phyloP scores from a whole-genome alignment of 2,113 vertebrate genomes.

The Butorides virescens region DNA sequence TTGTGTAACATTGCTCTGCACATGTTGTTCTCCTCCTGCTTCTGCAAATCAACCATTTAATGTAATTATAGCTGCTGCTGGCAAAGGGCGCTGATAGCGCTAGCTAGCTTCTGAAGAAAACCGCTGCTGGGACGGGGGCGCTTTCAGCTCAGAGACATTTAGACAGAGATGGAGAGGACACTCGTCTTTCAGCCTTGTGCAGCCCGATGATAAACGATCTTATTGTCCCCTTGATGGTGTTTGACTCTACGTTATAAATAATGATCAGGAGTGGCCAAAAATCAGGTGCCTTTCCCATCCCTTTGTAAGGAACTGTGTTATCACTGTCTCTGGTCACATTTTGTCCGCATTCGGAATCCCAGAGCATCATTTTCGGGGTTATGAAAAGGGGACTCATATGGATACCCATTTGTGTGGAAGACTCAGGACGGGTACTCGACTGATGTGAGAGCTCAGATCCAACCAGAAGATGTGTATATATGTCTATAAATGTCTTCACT shows the following conservation, averaged over 20 bases:
- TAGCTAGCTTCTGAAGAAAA: background rate
- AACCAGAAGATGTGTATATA: background rate
- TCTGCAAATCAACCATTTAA: conserved; percentile 32
- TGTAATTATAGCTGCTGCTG: conserved; percentile 33
- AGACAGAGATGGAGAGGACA: background rate
- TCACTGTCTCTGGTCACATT: background rate
- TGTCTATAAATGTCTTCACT: background rate
- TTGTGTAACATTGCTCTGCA: conserved; percentile 17
- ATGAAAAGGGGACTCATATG: background rate
- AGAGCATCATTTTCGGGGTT: background rate
- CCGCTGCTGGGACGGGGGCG: background rate
- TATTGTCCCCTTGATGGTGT: background rate
- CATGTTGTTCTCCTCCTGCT: conserved; percentile 34
- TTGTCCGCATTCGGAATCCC: background rate
- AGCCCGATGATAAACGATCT: background rate
- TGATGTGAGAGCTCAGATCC: background rate
- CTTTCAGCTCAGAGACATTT: background rate
- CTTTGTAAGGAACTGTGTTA: background rate
- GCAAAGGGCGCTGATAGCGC: conserved; percentile 5
- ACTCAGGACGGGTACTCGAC: background rate
- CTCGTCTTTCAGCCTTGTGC: background rate
- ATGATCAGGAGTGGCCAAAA: background rate
- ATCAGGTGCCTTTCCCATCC: background rate
- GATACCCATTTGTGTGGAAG: background rate
- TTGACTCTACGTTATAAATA: background rate